Base-by-base conservation (phyloP, 2,888 invertebrate species). In the Apotomis capreana region DNA sequence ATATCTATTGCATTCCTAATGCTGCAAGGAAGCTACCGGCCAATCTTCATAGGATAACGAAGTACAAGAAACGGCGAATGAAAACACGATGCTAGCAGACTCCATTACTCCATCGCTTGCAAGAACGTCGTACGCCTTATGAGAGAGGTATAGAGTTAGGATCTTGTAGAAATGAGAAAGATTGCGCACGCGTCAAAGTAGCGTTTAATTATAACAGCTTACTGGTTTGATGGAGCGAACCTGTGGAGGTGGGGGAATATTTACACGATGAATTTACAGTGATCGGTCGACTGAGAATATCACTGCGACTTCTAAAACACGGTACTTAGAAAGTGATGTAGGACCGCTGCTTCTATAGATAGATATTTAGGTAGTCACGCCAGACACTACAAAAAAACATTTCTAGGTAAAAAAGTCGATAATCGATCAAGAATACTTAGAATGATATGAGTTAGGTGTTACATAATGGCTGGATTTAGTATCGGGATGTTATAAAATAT, bases 21-120 rank as follows among this genome's bases (percentile, higher is more conserved):
- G 57, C 55, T 62, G 15, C 37, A 44, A 8, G 9, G 49, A 9
- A 10, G 3, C 3, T 63, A 68, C 68, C 68, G 62, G 36, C 61
- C 67, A 72, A 72, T 72, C 68, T 72, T 68, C 68, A 68, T 63
- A 62, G 68, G 51, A 13, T 74, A 74, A 74, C 68, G 74, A 74
- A 70, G 13, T 74, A 74, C 74, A 74, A 46, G 74, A 68, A 57
- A 57, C 51, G 51, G 63, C 70, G 54, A 74, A 74, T 67, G 74
- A 74, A 61, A 58, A 74, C 74, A 74, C 54, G 70, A 46, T 26
- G 6, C 57, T 37, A 58, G 62, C 65, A 59, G 13, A 69, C 64
- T 64, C 58, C 26, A 72, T 68, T 63, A 72, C 8, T 6, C 9
- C 49, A 49, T 49, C 9, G 1, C 8, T 9, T 10, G 49, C 9